Evolutionary conservation across 92 coral and sea anemone species (phyloP).

Genomic region (Porites evermanni): DNA sequence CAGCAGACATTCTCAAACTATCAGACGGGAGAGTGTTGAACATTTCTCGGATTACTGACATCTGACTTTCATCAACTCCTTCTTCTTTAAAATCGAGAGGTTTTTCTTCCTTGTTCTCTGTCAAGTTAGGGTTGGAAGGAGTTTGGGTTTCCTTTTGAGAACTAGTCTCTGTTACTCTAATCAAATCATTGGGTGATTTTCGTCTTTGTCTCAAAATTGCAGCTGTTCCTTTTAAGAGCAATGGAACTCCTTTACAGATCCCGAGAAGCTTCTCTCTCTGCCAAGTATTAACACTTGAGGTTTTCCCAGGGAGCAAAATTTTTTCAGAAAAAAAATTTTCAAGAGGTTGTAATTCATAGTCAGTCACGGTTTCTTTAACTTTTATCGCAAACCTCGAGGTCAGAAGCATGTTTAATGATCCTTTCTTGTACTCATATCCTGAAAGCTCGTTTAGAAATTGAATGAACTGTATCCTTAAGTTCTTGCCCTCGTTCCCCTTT

Average conservation of each 20-base stretch:
- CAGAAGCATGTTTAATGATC: constrained; percentile 46
- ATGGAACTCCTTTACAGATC: constrained; percentile 19
- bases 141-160: not conserved
- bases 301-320: not conserved
- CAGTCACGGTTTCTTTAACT: not conserved
- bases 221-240: constrained; percentile 15
- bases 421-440: not conserved
- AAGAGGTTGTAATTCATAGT: constrained; percentile 9
- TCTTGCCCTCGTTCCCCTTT: constrained; percentile 19
- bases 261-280: not conserved
- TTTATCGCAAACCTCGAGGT: constrained; percentile 55
- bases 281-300: not conserved
- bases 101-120: not conserved
- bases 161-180: not conserved
- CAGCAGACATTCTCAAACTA: constrained; percentile 61
- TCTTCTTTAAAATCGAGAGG: constrained; percentile 21
- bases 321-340: not conserved
- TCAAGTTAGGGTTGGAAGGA: not conserved
- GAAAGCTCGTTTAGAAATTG: not conserved
- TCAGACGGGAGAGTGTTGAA: constrained; percentile 56
- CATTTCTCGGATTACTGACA: constrained; percentile 45
- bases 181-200: constrained; percentile 3
- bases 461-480: constrained; percentile 5
- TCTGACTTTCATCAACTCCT: constrained; percentile 8
- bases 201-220: constrained; percentile 20